Evolutionary conservation across 2,113 vertebrate species (phyloP).

Genomic region (Rhinolophus ferrumequinum): DNA sequence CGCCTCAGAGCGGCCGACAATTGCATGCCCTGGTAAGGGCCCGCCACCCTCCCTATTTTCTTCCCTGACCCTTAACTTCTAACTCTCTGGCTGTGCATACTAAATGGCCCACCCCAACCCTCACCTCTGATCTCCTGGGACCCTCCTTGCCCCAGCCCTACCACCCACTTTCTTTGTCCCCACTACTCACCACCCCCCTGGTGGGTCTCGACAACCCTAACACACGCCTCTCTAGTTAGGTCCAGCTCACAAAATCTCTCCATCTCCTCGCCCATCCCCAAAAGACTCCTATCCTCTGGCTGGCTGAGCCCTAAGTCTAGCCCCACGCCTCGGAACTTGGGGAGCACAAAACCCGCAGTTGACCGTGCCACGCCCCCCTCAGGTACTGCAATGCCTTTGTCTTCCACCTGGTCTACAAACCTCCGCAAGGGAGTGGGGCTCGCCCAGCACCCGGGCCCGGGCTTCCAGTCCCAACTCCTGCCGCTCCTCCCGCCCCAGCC

Average conservation of each 20-base stretch:
- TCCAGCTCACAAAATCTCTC: not conserved
- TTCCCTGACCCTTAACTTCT: not conserved
- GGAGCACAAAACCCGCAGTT: not conserved
- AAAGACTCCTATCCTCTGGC: not conserved
- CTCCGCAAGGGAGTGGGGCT: not conserved
- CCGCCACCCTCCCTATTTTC: not conserved
- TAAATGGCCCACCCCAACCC: not conserved
- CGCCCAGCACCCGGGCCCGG: not conserved
- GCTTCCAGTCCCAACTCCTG: not conserved
- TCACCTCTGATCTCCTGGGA: not conserved
- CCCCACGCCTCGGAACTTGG: not conserved
- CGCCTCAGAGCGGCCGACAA: slow-evolving; percentile 83
- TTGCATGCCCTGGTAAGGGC: slow-evolving; percentile 82
- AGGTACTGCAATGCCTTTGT: slow-evolving; percentile 83
- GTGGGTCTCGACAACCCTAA: not conserved
- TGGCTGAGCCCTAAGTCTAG: not conserved
- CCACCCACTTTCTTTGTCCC: not conserved
- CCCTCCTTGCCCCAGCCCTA: not conserved
- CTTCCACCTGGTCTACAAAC: slow-evolving; percentile 82
- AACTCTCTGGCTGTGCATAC: not conserved
- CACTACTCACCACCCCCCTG: not conserved
- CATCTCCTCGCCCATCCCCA: not conserved
- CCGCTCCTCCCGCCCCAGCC: not conserved
- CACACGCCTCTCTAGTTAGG: not conserved
- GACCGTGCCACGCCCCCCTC: not conserved